phyloP scores from a whole-genome alignment of 2,113 vertebrate species.

The Myotis lucifugus region DNA sequence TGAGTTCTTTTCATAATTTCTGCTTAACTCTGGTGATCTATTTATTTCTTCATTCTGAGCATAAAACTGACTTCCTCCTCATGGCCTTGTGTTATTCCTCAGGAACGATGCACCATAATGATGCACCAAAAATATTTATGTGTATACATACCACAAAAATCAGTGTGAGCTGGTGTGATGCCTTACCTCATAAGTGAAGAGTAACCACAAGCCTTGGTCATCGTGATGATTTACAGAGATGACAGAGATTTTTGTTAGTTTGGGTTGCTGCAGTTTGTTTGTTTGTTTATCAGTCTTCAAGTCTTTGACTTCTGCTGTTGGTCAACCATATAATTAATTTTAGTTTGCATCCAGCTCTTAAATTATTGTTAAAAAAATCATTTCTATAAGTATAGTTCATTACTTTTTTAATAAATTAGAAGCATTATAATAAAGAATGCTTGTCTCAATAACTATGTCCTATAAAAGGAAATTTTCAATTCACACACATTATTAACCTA shows the following conservation, averaged over 20 bases:
- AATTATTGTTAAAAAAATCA: background rate
- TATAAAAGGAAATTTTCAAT: conserved; percentile 1
- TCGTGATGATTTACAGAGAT: background rate
- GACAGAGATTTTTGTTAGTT: background rate
- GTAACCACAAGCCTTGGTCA: background rate
- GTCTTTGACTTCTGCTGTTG: conserved; percentile 13
- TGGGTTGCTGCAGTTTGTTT: background rate
- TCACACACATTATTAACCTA: background rate
- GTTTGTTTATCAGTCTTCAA: background rate
- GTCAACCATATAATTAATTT: conserved; percentile 18
- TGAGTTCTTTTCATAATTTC: background rate
- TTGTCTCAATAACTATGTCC: background rate
- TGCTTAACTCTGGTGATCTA: background rate
- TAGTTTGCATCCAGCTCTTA: background rate
- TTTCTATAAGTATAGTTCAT: background rate
- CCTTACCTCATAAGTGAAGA: background rate
- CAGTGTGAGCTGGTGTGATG: background rate
- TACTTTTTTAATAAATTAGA: conserved; percentile 35
- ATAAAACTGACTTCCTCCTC: background rate
- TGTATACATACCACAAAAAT: background rate
- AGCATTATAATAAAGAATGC: background rate
- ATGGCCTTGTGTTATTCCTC: background rate
- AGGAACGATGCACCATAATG: background rate
- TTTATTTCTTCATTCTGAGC: background rate
- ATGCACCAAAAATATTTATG: background rate